A percentile compares a stretch with the other conserved stretches of the same genome.
phyloP scores from a whole-genome alignment of 1,140 invertebrate genomes.

The Musca domestica region DNA sequence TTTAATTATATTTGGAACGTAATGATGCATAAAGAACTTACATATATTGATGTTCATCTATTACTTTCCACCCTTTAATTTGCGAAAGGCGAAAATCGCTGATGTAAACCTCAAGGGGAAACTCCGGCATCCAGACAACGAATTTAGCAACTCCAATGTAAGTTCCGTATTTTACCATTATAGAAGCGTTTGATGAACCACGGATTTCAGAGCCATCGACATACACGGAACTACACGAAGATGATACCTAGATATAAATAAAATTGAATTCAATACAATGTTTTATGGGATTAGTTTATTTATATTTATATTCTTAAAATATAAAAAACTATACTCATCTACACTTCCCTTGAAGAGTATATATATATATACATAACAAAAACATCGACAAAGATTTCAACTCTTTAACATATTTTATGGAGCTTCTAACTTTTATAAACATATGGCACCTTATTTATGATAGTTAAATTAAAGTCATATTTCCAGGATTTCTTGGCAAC shows the following conservation, averaged over 20 bases:
- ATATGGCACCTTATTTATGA: no score
- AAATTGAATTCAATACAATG: not conserved
- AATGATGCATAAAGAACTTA: no score
- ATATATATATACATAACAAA: no score
- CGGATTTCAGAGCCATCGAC: slow-evolving; percentile 94
- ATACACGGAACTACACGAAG: slow-evolving; percentile 94
- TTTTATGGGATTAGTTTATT: not conserved
- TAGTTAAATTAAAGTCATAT: no score
- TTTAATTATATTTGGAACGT: no score
- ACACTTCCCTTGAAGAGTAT: not conserved
- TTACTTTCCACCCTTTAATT: slow-evolving; percentile 84
- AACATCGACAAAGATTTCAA: no score
- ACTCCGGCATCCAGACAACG: slow-evolving; percentile 95
- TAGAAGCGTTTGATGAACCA: slow-evolving; percentile 90
- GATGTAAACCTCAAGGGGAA: slow-evolving; percentile 85
- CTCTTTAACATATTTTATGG: no score
- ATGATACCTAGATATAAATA: slow-evolving; percentile 75
- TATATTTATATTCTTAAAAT: no score
- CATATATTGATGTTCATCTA: slow-evolving; percentile 66
- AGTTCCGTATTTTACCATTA: slow-evolving; percentile 90
- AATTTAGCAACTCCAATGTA: slow-evolving; percentile 85
- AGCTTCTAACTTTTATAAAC: no score
- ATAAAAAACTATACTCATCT: no score
- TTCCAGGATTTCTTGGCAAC: no score
- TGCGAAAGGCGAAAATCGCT: slow-evolving; percentile 86